These are phyloP conservation scores for Zoroaster sp. DNA, from an alignment of 53 echinoderm and acorn worm species.

Conservation along the genomic window DNA sequence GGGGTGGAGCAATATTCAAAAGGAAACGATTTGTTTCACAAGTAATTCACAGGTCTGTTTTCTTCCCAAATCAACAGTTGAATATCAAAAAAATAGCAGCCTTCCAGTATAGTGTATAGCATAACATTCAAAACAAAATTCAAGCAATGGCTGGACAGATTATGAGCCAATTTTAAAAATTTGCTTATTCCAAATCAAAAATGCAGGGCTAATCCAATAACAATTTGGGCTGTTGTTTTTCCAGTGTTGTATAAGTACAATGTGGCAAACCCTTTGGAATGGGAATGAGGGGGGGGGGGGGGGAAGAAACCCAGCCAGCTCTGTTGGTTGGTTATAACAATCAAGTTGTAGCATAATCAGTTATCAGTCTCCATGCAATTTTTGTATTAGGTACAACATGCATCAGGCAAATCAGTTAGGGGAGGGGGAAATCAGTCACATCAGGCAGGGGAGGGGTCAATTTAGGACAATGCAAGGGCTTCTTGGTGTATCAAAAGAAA, in stretches of 20 bases:
- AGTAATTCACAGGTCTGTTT: too few species aligned
- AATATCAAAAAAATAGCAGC: too few species aligned
- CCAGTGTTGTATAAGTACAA: background rate
- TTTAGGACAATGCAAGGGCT: too few species aligned
- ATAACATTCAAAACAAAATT: too few species aligned
- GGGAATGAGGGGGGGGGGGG: background rate
- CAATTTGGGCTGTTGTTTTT: background rate
- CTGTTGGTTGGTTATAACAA: slow-evolving; percentile 4
- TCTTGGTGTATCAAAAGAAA: background rate
- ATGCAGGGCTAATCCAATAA: too few species aligned
- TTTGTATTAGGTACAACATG: background rate
- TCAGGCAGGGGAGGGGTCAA: background rate
- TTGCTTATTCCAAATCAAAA: too few species aligned
- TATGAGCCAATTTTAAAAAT: too few species aligned
- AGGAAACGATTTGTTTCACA: too few species aligned
- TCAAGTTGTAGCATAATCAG: background rate
- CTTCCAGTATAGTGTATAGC: too few species aligned
- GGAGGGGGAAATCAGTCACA: background rate
- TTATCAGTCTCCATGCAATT: slow-evolving; percentile 21
- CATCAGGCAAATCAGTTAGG: slow-evolving; percentile 15
- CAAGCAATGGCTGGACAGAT: too few species aligned
- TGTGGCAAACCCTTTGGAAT: slow-evolving; percentile 44
- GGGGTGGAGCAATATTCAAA: background rate
- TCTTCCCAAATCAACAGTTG: too few species aligned
- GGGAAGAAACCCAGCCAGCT: slow-evolving; percentile 32